Conservation (phyloP, 2,113 vertebrate genomes). For the Plestiodon gilberti region DNA sequence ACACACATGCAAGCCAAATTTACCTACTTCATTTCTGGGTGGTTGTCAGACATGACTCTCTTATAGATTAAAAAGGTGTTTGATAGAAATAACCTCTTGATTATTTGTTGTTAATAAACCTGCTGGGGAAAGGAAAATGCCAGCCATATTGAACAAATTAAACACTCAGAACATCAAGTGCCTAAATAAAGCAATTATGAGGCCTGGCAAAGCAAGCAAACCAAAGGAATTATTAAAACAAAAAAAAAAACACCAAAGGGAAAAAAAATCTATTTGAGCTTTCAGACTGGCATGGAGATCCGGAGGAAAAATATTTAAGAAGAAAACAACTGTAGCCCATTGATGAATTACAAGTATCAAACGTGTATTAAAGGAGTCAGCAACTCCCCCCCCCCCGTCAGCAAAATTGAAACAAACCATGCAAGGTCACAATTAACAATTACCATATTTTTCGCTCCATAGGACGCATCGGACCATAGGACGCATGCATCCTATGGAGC, state of each 20-base stretch:
- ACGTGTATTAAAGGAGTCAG: slow-evolving; percentile 6
- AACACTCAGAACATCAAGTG: slow-evolving; percentile 60
- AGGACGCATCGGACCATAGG: too few species aligned
- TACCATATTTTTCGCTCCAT: too few species aligned
- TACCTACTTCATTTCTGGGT: background rate
- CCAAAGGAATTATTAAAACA: background rate
- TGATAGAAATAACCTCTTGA: slow-evolving; percentile 61
- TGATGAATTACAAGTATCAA: slow-evolving; percentile 28
- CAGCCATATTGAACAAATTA: slow-evolving; percentile 54
- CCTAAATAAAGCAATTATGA: slow-evolving; percentile 33
- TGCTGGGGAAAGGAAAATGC: slow-evolving; percentile 59
- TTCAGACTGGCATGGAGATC: slow-evolving; percentile 33
- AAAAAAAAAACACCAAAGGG: slow-evolving; percentile 44
- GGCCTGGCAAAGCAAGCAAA: slow-evolving; percentile 33
- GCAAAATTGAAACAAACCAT: slow-evolving; percentile 6
- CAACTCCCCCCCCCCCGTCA: background rate
- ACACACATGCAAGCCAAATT: background rate
- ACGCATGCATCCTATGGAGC: too few species aligned
- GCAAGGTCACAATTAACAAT: background rate
- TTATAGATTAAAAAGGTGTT: slow-evolving; percentile 6
- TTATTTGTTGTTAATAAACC: slow-evolving; percentile 24
- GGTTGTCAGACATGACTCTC: background rate
- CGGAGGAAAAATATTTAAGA: slow-evolving; percentile 13
- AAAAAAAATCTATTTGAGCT: too few species aligned
- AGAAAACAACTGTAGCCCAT: slow-evolving; percentile 37